Evolutionary conservation across 2,797 vertebrate species (phyloP), one percentile per base, ranked within the genome.

Genomic region (Paguma larvata): DNA sequence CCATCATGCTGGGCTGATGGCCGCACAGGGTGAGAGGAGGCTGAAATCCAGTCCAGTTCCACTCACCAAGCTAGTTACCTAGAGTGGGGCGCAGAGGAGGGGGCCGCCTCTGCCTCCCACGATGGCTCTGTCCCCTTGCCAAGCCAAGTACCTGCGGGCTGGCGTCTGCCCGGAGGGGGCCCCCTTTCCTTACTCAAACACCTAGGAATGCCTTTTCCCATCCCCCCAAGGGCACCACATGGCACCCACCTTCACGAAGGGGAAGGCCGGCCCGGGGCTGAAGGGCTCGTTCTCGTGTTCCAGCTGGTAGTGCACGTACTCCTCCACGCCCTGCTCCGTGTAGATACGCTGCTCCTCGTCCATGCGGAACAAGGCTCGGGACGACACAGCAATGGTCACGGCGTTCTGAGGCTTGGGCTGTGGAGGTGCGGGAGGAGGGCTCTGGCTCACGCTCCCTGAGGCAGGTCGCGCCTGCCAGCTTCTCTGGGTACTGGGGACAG

Each of bases 271-370:
- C 53, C 99, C 99, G 0, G 99, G 99, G 9, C 99, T 98, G 95
- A 99, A 99, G 32, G 99, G 99, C 91, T 99, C 99, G 0, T 99
- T 99, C 98, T 99, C 99, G 0, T 99, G 99, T 85, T 99, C 99
- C 94, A 99, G 99, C 97, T 99, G 99, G 97, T 99, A 99, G 53
- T 98, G 99, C 73, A 99, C 99, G 0, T 99, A 99, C 86, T 99
- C 99, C 98, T 99, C 99, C 67, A 99, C 99, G 0, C 99, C 99
- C 86, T 99, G 98, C 98, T 99, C 99, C 0, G 98, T 98, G 94
- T 99, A 99, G 96, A 99, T 99, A 97, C 98, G 99, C 98, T 99
- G 99, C 97, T 99, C 99, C 85, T 99, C 99, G 32, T 99, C 99
- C 84, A 99, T 99, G 84, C 99, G 99, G 97, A 99, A 99, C 86